Evolutionary conservation across 1,140 invertebrate species (phyloP), one percentile per base, ranked within the genome.

Genomic region (Oryctes rhinoceros): DNA sequence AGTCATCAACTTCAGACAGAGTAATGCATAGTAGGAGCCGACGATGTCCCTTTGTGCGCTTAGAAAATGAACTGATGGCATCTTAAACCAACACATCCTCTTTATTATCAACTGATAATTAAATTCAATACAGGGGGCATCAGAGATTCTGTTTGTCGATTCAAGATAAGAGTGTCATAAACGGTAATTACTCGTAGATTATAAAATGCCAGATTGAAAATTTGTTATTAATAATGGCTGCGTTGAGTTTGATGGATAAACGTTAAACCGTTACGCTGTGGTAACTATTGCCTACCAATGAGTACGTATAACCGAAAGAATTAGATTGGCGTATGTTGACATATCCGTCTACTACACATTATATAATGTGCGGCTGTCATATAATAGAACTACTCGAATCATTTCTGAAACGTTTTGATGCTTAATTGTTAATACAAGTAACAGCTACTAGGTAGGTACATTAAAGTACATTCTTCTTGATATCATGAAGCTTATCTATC

Each of bases 71-170:
- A 71, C 65, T 71, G 20, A 71, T 71, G 65, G 20, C 11, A 71
- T 71, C 65, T 71, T 37, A 1, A 71, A 71, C 65, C 65, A 71
- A 71, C 65, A 71, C 65, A 71, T 71, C 65, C 65, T 71, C 65
- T 71, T 35, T 37, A 71, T 71, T 71, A 71, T 71, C 65, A 71
- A 71, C 65, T 37, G 11, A 24, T 71, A 71, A 71, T 71, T 71
- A 71, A 71, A 71, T 71, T 71, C 65, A 30, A 71, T 71, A 71
- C 7, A 71, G 20, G 65, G 15, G 35, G 35, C 65, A 37, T 30
- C 65, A 37, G 4, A 37, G 65, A 35, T 71, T 71, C 18, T 71
- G 65, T 71, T 71, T 35, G 35, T 7, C 65, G 65, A 30, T 24
- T 20, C 6, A 24, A 37, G 65, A 71, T 71, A 71, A 71, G 65